Conservation (phyloP, 2,113 vertebrate species). For the Neolamprologus toae region DNA sequence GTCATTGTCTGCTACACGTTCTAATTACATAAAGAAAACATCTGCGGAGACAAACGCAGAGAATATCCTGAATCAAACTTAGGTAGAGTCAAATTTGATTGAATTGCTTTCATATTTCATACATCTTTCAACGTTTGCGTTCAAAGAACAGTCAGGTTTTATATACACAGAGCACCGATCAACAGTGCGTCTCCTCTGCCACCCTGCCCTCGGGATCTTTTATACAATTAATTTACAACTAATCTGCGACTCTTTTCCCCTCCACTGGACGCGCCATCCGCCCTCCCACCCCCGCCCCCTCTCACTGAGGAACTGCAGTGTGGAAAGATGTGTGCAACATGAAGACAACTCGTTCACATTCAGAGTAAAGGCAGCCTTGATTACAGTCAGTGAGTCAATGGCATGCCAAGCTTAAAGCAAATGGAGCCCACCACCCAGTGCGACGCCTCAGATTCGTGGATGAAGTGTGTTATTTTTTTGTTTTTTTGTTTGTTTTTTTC, state of each 20-base stretch:
- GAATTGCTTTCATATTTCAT: slow-evolving; percentile 93
- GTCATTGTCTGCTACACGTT: slow-evolving; percentile 93
- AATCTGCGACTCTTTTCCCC: slow-evolving; percentile 61
- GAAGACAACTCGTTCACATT: slow-evolving; percentile 98
- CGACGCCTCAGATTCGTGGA: slow-evolving; percentile 79
- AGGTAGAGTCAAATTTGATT: slow-evolving; percentile 76
- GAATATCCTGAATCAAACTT: slow-evolving; percentile 88
- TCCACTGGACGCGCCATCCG: slow-evolving; percentile 1
- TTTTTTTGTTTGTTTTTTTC: background rate
- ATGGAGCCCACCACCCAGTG: slow-evolving; percentile 76
- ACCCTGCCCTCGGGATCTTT: slow-evolving; percentile 65
- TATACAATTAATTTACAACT: slow-evolving; percentile 77
- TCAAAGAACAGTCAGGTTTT: slow-evolving; percentile 73
- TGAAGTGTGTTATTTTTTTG: slow-evolving; percentile 73
- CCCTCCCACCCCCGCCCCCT: background rate
- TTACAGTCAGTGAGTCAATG: slow-evolving; percentile 88
- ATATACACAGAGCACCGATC: slow-evolving; percentile 95
- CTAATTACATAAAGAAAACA: slow-evolving; percentile 98
- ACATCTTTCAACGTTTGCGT: slow-evolving; percentile 79
- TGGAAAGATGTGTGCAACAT: slow-evolving; percentile 89
- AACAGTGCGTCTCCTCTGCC: slow-evolving; percentile 80
- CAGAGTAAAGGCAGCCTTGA: slow-evolving; percentile 93
- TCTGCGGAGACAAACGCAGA: slow-evolving; percentile 94
- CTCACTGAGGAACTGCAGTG: slow-evolving; percentile 48
- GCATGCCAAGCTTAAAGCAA: slow-evolving; percentile 96